These are phyloP conservation scores for Aurelia aurita DNA, from an alignment of 30 jellyfish, hydroid and myxozoan genomes.

Conservation along the genomic window DNA sequence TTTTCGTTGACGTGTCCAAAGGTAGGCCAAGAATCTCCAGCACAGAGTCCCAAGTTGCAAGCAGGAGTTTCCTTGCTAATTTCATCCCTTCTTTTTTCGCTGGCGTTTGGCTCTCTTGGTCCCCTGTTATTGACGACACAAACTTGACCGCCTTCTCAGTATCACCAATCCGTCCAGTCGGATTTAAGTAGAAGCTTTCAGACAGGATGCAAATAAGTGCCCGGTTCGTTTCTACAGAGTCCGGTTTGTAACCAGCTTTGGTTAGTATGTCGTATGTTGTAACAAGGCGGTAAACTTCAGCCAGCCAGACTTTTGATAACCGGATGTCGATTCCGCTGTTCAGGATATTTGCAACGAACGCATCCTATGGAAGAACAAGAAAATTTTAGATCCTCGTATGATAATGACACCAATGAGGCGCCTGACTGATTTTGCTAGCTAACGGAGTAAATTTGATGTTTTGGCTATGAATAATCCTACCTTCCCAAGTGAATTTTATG, in stretches of 20 bases:
- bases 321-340: conserved; percentile 81
- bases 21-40: conserved; percentile 91
- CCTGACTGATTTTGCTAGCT: too few relatives aligned
- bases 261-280: conserved; percentile 94
- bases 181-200: conserved; percentile 72
- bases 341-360: conserved; percentile 74
- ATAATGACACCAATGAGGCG: too few relatives aligned
- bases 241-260: conserved; percentile 93
- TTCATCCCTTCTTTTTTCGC: conserved; percentile 89
- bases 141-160: conserved; percentile 37
- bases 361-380: conserved; percentile 40
- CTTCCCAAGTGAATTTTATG: too few relatives aligned
- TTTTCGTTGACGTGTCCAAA: conserved; percentile 80
- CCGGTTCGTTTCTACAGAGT: conserved; percentile 85
- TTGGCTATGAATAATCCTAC: too few relatives aligned
- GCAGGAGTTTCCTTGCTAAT: conserved; percentile 84
- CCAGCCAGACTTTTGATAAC: conserved; percentile 88
- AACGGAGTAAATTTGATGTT: too few relatives aligned
- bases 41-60: conserved; percentile 95
- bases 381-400: neutral
- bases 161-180: conserved; percentile 49
- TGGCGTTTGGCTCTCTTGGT: conserved; percentile 42
- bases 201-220: conserved; percentile 89
- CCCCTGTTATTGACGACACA: conserved; percentile 19
- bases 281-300: conserved; percentile 93